Percentiles rank a stretch among this genome's conserved stretches.
Evolutionary conservation across 1,140 invertebrate species (phyloP).

Genomic region (Danaus plexippus): DNA sequence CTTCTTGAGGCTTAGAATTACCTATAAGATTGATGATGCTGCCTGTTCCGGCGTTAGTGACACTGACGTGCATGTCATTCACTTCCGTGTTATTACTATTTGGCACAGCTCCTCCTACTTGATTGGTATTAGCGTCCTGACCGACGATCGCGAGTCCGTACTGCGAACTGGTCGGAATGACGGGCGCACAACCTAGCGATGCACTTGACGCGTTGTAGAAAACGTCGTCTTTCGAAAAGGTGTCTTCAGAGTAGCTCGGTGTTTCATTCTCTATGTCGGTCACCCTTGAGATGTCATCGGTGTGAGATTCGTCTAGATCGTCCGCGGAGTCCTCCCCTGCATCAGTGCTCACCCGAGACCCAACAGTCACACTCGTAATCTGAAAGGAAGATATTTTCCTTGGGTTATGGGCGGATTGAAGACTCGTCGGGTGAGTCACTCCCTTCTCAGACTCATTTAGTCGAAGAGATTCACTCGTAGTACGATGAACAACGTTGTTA

Average conservation of each 20-base stretch:
- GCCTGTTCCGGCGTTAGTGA: slow-evolving; percentile 75
- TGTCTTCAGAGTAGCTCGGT: slow-evolving; percentile 87
- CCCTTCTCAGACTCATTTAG: slow-evolving; percentile 75
- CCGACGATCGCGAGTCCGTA: slow-evolving; percentile 86
- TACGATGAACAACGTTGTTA: slow-evolving; percentile 80
- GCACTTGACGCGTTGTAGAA: slow-evolving; percentile 84
- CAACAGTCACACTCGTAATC: slow-evolving; percentile 89
- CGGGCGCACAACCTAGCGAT: slow-evolving; percentile 82
- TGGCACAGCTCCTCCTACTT: slow-evolving; percentile 64
- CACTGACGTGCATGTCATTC: slow-evolving; percentile 75
- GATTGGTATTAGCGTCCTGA: slow-evolving; percentile 65
- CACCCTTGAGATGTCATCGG: slow-evolving; percentile 86
- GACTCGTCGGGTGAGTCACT: slow-evolving; percentile 69
- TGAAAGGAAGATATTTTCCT: slow-evolving; percentile 93
- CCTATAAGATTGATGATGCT: slow-evolving; percentile 77
- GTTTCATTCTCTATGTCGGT: slow-evolving; percentile 89
- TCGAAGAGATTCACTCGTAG: slow-evolving; percentile 83
- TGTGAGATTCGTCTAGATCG: slow-evolving; percentile 94
- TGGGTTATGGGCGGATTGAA: slow-evolving; percentile 71
- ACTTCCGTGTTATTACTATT: slow-evolving; percentile 68
- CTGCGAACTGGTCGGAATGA: slow-evolving; percentile 87
- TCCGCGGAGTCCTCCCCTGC: slow-evolving; percentile 93
- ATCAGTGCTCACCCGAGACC: slow-evolving; percentile 84
- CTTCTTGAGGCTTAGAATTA: slow-evolving; percentile 75
- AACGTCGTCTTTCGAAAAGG: slow-evolving; percentile 86